Evolutionary conservation across 2,888 invertebrate species (phyloP), one percentile per base, ranked within the genome.

Genomic region (Diplazon laetatorius): DNA sequence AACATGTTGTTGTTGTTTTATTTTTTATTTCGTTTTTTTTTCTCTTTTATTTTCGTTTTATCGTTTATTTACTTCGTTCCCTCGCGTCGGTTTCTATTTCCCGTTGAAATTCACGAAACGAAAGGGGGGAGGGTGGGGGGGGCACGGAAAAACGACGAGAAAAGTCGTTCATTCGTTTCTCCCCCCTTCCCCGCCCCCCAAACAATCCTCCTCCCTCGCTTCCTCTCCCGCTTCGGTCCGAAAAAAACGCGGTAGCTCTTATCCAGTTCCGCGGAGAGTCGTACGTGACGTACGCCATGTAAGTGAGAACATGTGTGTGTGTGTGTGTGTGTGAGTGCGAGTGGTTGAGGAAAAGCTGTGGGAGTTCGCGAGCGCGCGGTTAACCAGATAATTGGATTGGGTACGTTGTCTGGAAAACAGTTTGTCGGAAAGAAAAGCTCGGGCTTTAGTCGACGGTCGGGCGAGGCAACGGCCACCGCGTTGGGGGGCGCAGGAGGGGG

Each of bases 341-440:
- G 12, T n/a, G n/a, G 18, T 35, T 25, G 42, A n/a, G 25, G 35
- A 4, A 6, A 44, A 20, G 35, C 9, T 44, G 20, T 9, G 37
- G 22, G 42, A 59, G 62, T 52, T 66, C 18, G 48, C 60, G 52
- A 68, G 39, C 46, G 46, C 52, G 66, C 62, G 71, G 62, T 76
- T 71, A 66, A 76, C 52, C 62, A 68, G 66, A 72, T 76, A 76
- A 72, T 76, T 76, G 71, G 71, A 76, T 76, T 76, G 76, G 76
- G 68, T 76, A 71, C 62, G 68, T 62, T 74, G 74, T 62, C 62
- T 66, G 72, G 72, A 72, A 76, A 76, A 76, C 71, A 76, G 71
- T 72, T 76, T 66, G 71, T 68, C 66, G 76, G 60, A 66, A 76
- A 76, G 71, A 71, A 62, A 68, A 72, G 71, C 71, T 48, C 39